Conservation (phyloP, 2,797 vertebrate species). For the Chloroceryle amazona region DNA sequence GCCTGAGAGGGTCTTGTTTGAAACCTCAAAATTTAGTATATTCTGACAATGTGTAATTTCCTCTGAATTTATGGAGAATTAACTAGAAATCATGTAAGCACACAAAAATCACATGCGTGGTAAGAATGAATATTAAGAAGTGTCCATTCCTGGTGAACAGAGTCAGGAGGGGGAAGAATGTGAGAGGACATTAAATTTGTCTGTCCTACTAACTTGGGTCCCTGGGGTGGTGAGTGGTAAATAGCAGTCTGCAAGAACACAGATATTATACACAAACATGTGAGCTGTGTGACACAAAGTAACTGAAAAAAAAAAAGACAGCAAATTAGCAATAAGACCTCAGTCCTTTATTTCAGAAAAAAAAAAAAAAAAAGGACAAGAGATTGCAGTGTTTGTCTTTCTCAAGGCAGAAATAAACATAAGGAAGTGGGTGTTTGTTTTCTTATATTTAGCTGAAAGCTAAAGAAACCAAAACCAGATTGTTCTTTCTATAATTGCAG, state of each 20-base stretch:
- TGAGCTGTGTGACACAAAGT: neutral
- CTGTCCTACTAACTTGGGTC: too few relatives aligned
- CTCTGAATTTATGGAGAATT: neutral
- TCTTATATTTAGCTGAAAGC: slow-evolving; percentile 1
- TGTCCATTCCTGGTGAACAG: neutral
- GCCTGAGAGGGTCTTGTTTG: neutral
- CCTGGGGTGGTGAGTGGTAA: neutral
- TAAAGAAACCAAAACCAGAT: slow-evolving; percentile 6
- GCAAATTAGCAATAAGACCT: neutral
- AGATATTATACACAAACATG: neutral
- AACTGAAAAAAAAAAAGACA: neutral
- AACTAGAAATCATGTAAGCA: neutral
- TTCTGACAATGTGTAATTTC: neutral
- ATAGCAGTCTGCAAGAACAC: neutral
- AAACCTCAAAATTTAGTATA: neutral
- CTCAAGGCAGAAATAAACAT: slow-evolving; percentile 29
- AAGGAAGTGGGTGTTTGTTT: slow-evolving; percentile 66
- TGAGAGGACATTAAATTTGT: neutral
- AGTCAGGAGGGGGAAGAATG: neutral
- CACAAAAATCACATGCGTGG: accelerated
- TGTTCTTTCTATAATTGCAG: slow-evolving; percentile 36
- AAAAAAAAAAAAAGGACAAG: neutral
- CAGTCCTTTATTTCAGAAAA: neutral
- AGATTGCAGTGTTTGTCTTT: slow-evolving; percentile 11
- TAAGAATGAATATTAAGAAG: neutral